These are phyloP conservation scores for Dissostichus mawsoni DNA, from an alignment of 2,113 vertebrate genomes.

Conservation along the genomic window DNA sequence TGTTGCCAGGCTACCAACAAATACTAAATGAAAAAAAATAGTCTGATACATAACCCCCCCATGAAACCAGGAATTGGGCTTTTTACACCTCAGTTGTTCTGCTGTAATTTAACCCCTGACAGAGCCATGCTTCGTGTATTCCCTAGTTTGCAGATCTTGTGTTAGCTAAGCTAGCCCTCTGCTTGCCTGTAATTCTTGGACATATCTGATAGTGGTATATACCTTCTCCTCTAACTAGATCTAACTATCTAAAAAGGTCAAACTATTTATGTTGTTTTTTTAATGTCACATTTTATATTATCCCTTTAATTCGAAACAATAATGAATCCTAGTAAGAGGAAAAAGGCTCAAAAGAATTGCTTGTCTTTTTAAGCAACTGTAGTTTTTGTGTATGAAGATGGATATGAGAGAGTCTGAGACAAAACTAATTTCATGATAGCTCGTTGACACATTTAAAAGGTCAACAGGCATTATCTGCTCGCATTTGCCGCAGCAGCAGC, in stretches of 20 bases:
- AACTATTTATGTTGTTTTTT: neutral
- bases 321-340: neutral
- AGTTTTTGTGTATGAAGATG: constrained; percentile 56
- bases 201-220: neutral
- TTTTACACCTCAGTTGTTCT: neutral
- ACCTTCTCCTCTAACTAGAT: neutral
- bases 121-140: neutral
- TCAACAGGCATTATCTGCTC: constrained; percentile 48
- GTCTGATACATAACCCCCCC: neutral
- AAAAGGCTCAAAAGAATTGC: neutral
- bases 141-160: neutral
- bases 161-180: neutral
- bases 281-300: neutral
- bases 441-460: constrained; percentile 49
- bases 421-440: constrained; percentile 43
- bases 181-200: neutral
- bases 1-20: neutral
- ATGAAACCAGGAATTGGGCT: neutral
- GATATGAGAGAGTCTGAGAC: constrained; percentile 56
- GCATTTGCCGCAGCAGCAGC: constrained; percentile 28
- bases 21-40: neutral
- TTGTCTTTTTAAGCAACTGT: constrained; percentile 63
- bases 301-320: neutral
- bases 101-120: neutral
- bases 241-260: neutral